These are phyloP conservation scores for Pterophyllum scalare DNA, from an alignment of 2,113 vertebrate genomes.

Conservation along the genomic window DNA sequence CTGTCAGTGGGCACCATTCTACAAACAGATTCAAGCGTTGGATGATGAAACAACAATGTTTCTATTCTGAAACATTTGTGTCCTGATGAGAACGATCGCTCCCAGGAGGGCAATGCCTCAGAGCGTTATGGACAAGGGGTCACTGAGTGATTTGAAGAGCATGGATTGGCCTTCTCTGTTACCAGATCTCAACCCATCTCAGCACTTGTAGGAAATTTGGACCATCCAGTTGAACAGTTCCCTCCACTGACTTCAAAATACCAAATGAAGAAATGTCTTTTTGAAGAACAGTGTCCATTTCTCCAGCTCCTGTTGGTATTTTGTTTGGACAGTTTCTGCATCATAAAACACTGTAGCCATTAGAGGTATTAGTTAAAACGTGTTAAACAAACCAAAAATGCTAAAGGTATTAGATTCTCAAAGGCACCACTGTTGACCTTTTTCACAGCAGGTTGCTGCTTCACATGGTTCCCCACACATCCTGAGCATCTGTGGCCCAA, in stretches of 20 bases:
- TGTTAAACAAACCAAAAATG: neutral
- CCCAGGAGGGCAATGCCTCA: neutral
- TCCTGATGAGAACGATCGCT: rapidly evolving
- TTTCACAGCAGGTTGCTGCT: neutral
- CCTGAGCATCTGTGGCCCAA: neutral
- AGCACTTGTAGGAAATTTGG: neutral
- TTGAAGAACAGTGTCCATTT: neutral
- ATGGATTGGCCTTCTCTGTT: neutral
- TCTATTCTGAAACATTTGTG: neutral
- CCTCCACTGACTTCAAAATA: rapidly evolving
- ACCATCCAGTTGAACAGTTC: neutral
- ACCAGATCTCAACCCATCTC: neutral
- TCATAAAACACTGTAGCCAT: neutral
- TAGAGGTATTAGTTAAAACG: neutral
- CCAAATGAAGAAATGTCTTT: neutral
- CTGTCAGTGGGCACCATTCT: neutral
- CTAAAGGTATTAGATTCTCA: neutral
- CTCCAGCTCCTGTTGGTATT: neutral
- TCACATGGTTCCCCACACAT: neutral
- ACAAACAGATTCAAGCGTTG: neutral
- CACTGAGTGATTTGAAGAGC: neutral
- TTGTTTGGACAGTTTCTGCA: neutral
- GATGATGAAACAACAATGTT: neutral
- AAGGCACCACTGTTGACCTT: neutral
- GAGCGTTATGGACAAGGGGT: neutral